These are phyloP conservation scores for Hyposmocoma kahamanoa DNA, from an alignment of 1,140 invertebrate species.

Conservation along the genomic window DNA sequence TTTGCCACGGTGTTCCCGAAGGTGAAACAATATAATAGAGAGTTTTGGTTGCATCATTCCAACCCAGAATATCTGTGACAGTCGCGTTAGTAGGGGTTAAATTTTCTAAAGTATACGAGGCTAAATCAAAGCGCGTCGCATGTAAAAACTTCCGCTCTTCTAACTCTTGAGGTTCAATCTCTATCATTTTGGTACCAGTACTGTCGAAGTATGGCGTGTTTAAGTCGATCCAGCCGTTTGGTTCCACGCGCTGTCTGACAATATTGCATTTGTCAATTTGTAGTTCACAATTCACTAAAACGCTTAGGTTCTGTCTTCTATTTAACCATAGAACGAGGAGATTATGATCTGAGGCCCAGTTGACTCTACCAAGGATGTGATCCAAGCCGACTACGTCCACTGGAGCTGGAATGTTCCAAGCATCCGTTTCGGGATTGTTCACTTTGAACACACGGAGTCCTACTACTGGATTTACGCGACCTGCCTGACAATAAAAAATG, in stretches of 20 bases:
- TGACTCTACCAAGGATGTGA: slow-evolving; percentile 78
- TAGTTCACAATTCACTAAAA: slow-evolving; percentile 74
- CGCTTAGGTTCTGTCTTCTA: slow-evolving; percentile 84
- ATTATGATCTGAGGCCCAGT: slow-evolving; percentile 83
- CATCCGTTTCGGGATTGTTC: slow-evolving; percentile 26
- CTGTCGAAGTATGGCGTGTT: slow-evolving; percentile 54
- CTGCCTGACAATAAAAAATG: slow-evolving; percentile 74
- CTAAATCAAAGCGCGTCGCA: slow-evolving; percentile 56
- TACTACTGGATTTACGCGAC: slow-evolving; percentile 84
- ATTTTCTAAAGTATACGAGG: slow-evolving; percentile 54
- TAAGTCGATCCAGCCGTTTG: slow-evolving; percentile 66
- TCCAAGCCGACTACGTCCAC: slow-evolving; percentile 63
- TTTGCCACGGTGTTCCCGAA: slow-evolving; percentile 62
- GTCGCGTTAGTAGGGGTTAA: slow-evolving; percentile 78
- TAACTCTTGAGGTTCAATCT: slow-evolving; percentile 48
- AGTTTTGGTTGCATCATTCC: slow-evolving; percentile 64
- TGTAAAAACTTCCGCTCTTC: slow-evolving; percentile 53
- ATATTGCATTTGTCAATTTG: slow-evolving; percentile 64
- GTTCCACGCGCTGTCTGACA: slow-evolving; percentile 50
- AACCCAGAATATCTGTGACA: slow-evolving; percentile 58
- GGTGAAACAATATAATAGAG: slow-evolving; percentile 71
- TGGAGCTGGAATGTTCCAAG: slow-evolving; percentile 68
- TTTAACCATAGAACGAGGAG: slow-evolving; percentile 89
- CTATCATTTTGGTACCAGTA: slow-evolving; percentile 58
- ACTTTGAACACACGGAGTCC: slow-evolving; percentile 77